phyloP scores from a whole-genome alignment of 2,888 invertebrate genomes.

The Troides oblongomaculatus region DNA sequence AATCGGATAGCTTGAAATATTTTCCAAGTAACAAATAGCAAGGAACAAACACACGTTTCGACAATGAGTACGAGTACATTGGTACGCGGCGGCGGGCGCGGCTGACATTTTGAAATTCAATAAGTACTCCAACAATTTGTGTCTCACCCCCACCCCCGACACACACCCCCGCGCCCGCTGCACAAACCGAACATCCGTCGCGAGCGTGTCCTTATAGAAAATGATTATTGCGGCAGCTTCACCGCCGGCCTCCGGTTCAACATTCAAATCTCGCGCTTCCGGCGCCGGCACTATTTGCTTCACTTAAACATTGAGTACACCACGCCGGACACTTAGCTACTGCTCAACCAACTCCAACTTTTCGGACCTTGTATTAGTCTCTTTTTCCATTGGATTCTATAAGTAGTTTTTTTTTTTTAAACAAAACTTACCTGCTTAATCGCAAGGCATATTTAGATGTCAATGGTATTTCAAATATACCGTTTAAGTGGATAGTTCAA shows the following conservation, averaged over 20 bases:
- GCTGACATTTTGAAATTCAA: neutral
- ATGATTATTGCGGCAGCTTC: constrained; percentile 23
- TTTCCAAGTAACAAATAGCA: too few species aligned
- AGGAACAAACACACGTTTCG: too few species aligned
- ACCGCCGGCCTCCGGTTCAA: constrained; percentile 19
- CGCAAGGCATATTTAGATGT: too few species aligned
- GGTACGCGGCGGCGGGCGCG: neutral
- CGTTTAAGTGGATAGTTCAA: too few species aligned
- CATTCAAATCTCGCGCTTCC: constrained; percentile 27
- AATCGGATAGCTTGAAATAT: too few species aligned
- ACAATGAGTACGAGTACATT: neutral
- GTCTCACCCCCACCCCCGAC: neutral
- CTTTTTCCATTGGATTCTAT: too few species aligned
- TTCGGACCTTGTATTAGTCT: too few species aligned
- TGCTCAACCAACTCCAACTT: too few species aligned
- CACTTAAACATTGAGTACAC: constrained; percentile 4
- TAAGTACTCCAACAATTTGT: constrained; percentile 1
- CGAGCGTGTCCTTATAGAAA: constrained; percentile 22
- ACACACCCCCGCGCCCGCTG: constrained; percentile 1
- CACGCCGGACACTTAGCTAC: too few species aligned
- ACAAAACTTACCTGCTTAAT: too few species aligned
- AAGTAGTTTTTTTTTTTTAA: too few species aligned
- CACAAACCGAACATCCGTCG: constrained; percentile 5
- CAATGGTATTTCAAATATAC: too few species aligned
- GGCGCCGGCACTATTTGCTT: constrained; percentile 26